These are phyloP conservation scores for Crotalus viridis DNA, from an alignment of 2,113 vertebrate genomes.

Conservation along the genomic window DNA sequence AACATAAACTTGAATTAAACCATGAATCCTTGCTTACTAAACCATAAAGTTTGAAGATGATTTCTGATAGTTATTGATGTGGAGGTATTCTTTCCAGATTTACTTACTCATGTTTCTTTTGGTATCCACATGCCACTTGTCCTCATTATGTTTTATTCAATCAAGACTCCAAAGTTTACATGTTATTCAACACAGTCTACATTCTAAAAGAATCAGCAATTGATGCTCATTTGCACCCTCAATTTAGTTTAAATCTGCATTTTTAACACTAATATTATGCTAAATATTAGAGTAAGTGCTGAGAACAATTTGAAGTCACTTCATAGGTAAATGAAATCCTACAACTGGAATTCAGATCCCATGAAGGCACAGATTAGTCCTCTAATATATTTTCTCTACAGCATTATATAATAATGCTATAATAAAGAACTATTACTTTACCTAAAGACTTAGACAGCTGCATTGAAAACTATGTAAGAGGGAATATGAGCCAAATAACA, in stretches of 20 bases:
- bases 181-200: background rate
- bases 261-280: background rate
- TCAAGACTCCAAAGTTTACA: background rate
- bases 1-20: background rate
- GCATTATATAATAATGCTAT: background rate
- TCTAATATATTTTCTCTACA: background rate
- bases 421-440: constrained; percentile 39
- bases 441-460: constrained; percentile 43
- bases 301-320: background rate
- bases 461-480: constrained; percentile 45
- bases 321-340: background rate
- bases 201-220: background rate
- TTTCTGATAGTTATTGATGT: background rate
- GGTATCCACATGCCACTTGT: background rate
- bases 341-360: background rate
- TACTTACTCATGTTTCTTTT: too few relatives aligned
- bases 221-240: background rate
- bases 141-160: background rate
- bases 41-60: background rate
- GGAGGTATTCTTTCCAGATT: background rate
- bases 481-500: constrained; percentile 49
- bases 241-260: background rate
- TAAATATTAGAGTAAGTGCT: background rate
- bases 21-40: background rate
- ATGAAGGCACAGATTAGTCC: background rate